Evolutionary conservation across 2,113 vertebrate genomes (phyloP), one percentile per base, ranked within the genome.

Genomic region (Trematocara nigrifrons): DNA sequence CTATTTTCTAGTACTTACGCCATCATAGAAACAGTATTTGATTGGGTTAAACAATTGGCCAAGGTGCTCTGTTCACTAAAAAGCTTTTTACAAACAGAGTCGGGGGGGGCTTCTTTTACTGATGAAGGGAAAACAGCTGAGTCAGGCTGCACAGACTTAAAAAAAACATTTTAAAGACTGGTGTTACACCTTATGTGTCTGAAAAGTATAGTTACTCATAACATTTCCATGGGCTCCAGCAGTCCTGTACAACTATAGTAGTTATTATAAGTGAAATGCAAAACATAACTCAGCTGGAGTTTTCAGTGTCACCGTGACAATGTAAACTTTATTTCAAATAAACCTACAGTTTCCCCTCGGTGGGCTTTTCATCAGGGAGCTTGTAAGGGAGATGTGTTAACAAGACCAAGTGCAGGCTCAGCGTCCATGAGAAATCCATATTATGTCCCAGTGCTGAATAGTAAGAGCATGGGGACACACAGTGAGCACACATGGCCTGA

Each of bases 41-140:
- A 7, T 6, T 20, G 64, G 11, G 0, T 42, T 69, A 69, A 69
- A 69, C 61, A 40, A 40, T 22, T 42, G 35, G 11, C 11, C 35
- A 22, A 6, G 35, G 33, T 16, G 4, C n/a, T 69, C 64, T 69
- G 10, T 2, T 42, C 2, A 40, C 11, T 69, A 40, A 64, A 64
- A 35, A 66, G 61, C 5, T 2, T 40, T 33, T 64, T 42, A 7
- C 38, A 69, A 9, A 20, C 10, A 0, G 5, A 22, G 16, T 3
- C 0, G 16, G 2, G 29, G 29, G 16, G 12, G 4, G 4, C 2
- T 20, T 40, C 4, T 42, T 74, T 40, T 69, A 0, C 11, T 13
- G 1, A 40, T 69, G 38, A 15, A 47, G 1, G 42, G 38, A 47
- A 74, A 45, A 29, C 40, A 2, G 38, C 40, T 47, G 20, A 47